Base-by-base conservation (phyloP, 1,140 invertebrate species). In the Amyelois transitella region DNA sequence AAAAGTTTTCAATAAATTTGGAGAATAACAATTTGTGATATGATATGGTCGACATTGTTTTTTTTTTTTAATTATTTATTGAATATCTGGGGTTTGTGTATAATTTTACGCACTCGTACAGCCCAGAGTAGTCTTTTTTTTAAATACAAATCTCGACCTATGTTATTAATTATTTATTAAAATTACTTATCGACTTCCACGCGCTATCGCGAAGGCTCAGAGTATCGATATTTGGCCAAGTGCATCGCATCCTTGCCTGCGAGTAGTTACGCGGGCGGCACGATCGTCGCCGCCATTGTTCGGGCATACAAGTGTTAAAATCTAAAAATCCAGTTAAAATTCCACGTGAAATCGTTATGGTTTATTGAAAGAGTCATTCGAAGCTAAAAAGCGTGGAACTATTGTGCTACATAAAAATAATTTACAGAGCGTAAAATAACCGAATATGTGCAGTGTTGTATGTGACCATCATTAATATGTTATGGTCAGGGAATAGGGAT, bases 361-460 rank as follows among this genome's bases (percentile, higher is more conserved):
- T 17, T 20, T 22, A 55, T 48, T 51, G 19, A 43, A 24, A 51
- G 51, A 52, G 22, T 47, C 21, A 64, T 70, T 56, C 25, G 58
- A 45, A 60, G 59, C 18, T 54, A 72, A 68, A 68, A 14, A 65
- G 58, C 62, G 59, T 68, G 51, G 19, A 60, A 43, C 48, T 25
- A 44, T 28, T 56, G 50, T 60, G 17, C 7, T 56, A 24, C 54
- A 47, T 51, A 56, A 43, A 61, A 32, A 51, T 49, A 60, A 18
- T 63, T 61, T 61, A 52, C 51, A 67, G 65, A 61, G 58, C 61
- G 55, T 65, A 58, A 68, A 68, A 66, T 72, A 24, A 57, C 45
- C 24, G 22, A 22, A 53, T 49, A 38, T 38, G 32, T 38, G n/a
- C 17, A 4, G 32, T 38, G 32, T 14, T 8, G 32, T 38, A 14